phyloP scores from a whole-genome alignment of 2,797 vertebrate species.

The Intellagama lesueurii region DNA sequence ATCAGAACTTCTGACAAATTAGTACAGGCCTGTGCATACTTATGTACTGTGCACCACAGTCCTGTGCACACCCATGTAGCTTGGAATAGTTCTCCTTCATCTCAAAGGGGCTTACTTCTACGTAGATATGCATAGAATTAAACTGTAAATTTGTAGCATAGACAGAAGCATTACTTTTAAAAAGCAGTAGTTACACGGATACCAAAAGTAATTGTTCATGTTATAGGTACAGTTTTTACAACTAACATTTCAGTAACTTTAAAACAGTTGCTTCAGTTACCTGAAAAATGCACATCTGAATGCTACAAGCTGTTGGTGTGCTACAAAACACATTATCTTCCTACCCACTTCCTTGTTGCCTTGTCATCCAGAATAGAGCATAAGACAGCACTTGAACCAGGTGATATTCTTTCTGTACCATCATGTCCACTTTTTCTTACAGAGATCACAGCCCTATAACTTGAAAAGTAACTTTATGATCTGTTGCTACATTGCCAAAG shows the following conservation, averaged over 20 bases:
- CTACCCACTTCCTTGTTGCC: not conserved
- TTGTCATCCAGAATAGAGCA: not conserved
- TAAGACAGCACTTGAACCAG: not conserved
- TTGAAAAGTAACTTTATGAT: not conserved
- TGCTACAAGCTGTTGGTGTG: not conserved
- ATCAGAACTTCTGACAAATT: not conserved
- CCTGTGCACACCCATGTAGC: not conserved
- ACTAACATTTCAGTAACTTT: no score
- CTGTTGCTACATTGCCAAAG: not conserved
- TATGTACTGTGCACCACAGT: not conserved
- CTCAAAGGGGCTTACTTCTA: not conserved
- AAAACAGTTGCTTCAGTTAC: not conserved
- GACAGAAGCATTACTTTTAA: not conserved
- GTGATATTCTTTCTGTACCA: not conserved
- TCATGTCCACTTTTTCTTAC: not conserved
- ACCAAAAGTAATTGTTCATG: no score
- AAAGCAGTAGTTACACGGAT: not conserved
- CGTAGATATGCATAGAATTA: not conserved
- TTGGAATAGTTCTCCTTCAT: not conserved
- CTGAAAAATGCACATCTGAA: not conserved
- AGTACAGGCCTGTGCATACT: not conserved
- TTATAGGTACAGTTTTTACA: no score
- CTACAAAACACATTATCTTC: not conserved
- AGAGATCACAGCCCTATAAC: not conserved
- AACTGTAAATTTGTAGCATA: not conserved